Base-by-base conservation (phyloP, 1,140 invertebrate genomes). In the Conus betulinus region DNA sequence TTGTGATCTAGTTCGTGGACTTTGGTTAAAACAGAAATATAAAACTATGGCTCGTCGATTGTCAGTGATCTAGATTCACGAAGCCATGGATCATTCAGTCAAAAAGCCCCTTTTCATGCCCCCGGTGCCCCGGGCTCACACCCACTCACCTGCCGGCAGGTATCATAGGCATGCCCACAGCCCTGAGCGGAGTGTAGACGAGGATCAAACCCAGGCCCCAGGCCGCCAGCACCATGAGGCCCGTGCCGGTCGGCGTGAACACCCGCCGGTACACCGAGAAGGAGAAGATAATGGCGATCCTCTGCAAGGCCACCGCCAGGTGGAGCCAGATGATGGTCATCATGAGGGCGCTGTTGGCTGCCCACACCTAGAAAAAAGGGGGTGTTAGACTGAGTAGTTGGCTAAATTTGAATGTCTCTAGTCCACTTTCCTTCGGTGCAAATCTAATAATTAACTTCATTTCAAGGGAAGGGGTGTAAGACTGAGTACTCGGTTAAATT, bases 271-370 rank as follows among this genome's bases (percentile, higher is more conserved):
- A 85, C 20, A 13, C 51, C n/a, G 63, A 23, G 51, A 85, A 74
- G 11, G 63, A 51, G 63, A 74, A 85, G 27, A 85, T 85, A 1
- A 85, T 85, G 63, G 60, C 15, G 20, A 85, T 60, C 25, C 84
- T 60, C 39, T 85, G 84, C 57, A 27, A 51, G 63, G 57, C 63
- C 39, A 85, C 84, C 60, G n/a, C 60, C 27, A 85, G 84, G 71
- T 85, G 84, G 71, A 85, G 84, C 63, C 84, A 85, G 20, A 74
- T 39, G 11, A 85, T 39, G 20, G 84, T 85, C 39, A 74, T 7
- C 84, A 85, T 52, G 63, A 74, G 63, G 84, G 84, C 84, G 27
- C 84, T 74, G 60, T 55, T 85, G 4, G 63, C 84, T 3, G 63
- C 23, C 84, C 84, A 85, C 60, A 85, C 71, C 84, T 85, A 39